Evolutionary conservation across 2,797 vertebrate species (phyloP), one percentile per base, ranked within the genome.

Genomic region (Gallinago stenura): DNA sequence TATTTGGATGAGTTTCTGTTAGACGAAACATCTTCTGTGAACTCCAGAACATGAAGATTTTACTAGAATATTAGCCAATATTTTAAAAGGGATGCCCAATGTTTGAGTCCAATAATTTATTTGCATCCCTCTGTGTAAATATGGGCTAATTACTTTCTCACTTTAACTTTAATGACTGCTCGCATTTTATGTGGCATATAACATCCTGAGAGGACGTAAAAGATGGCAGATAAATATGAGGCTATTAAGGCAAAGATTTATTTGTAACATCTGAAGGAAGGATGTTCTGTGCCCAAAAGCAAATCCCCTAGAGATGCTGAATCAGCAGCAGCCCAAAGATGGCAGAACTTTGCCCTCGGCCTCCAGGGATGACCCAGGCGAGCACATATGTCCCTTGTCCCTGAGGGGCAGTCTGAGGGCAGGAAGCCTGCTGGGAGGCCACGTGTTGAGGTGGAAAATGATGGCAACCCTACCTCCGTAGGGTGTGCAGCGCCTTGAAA

Each of bases 241-340:
- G 71, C 50, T 65, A 46, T 85, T 96, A 89, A 85, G 69, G 50
- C n/a, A 81, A 83, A 58, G 61, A 93, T 93, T 92, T 91, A 86
- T 91, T 86, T 88, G 65, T 33, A 60, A 17, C 39, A 26, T 90
- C 46, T 71, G 69, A 86, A 78, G 21, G 37, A 82, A 62, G 37
- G 12, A 28, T 9, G 18, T 50, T 81, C 79, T 31, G 33, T 69
- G 58, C 50, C 61, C 73, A n/a, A 53, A 73, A 84, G 19, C 62
- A 53, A 62, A 51, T 69, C 45, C n/a, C 28, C 19, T 37, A 51
- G 64, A 71, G 15, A 81, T 73, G 8, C 39, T 6, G 3, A 39
- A n/a, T 72, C 30, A 65, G 37, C 62, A 65, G 62, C 33, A 88
- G 48, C 35, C 33, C 72, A 54, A 71, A 78, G 57, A 26, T 0